A percentile compares a stretch with the other conserved stretches of the same genome.
Conservation (phyloP, 2,797 vertebrate species). For the Sciaenops ocellatus region DNA sequence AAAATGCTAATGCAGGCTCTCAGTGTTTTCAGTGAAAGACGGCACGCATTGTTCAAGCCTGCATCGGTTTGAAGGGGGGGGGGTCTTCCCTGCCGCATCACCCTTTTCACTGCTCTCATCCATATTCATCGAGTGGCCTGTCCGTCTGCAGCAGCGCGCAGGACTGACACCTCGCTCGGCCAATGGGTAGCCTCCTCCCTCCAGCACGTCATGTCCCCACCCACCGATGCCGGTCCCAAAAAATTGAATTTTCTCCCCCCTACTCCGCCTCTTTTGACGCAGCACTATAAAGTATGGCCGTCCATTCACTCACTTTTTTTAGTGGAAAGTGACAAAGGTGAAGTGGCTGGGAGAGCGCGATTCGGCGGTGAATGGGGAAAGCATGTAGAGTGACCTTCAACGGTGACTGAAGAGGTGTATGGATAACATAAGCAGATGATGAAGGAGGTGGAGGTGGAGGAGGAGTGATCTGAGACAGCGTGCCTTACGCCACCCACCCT, state of each 20-base stretch:
- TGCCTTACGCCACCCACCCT: conserved; percentile 79
- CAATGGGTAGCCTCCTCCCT: conserved; percentile 79
- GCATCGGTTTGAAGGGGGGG: conserved; percentile 86
- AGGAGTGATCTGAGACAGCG: conserved; percentile 79
- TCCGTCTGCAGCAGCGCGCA: conserved; percentile 87
- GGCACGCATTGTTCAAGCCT: conserved; percentile 87
- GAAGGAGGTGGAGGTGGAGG: conserved; percentile 77
- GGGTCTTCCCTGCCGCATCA: conserved; percentile 88
- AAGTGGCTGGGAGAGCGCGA: conserved; percentile 59
- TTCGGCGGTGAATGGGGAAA: conserved; percentile 47
- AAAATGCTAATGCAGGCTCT: conserved; percentile 87
- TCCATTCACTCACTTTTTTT: conserved; percentile 80
- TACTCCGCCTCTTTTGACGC: conserved; percentile 89
- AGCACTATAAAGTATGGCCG: conserved; percentile 88
- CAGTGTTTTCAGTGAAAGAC: conserved; percentile 87
- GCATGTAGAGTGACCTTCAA: conserved; percentile 80
- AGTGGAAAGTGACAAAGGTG: conserved; percentile 81
- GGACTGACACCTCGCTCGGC: conserved; percentile 82
- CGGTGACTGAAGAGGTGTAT: conserved; percentile 71
- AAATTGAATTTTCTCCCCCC: conserved; percentile 78
- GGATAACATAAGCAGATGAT: conserved; percentile 77
- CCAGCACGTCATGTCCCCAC: conserved; percentile 77
- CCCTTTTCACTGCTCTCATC: conserved; percentile 90
- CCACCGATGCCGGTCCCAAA: conserved; percentile 76
- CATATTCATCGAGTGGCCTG: conserved; percentile 90